These are phyloP conservation scores for Campoletis sonorensis DNA, from an alignment of 1,140 invertebrate species.

Conservation along the genomic window DNA sequence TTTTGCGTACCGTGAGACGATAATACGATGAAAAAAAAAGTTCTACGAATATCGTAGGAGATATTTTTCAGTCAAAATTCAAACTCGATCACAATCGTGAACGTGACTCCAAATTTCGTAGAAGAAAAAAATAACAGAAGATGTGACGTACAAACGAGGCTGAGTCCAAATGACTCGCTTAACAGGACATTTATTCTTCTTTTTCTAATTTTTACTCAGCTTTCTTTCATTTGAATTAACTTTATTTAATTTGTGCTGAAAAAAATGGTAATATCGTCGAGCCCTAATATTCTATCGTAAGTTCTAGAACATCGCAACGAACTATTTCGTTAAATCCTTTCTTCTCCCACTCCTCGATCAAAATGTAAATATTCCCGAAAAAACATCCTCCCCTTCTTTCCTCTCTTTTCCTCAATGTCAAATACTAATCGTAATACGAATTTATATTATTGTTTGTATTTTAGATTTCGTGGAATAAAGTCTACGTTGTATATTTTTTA, in stretches of 20 bases:
- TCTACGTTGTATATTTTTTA: conserved; percentile 73
- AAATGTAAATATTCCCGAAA: conserved; percentile 71
- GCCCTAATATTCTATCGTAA: conserved; percentile 25
- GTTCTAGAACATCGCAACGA: conserved; percentile 16
- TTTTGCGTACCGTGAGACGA: conserved; percentile 16
- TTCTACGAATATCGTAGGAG: not conserved
- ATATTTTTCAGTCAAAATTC: not conserved
- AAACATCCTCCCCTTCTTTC: conserved; percentile 51
- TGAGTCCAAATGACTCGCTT: too few species aligned
- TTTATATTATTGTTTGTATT: conserved; percentile 54
- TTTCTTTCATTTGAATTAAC: not conserved
- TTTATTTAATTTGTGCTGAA: conserved; percentile 1
- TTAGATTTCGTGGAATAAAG: conserved; percentile 70
- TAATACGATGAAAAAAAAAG: conserved; percentile 25
- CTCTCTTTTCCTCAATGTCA: conserved; percentile 51
- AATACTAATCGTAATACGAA: conserved; percentile 54
- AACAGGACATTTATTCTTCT: not conserved
- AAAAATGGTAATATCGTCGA: conserved; percentile 28
- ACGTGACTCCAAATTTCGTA: not conserved
- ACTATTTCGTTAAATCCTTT: conserved; percentile 53
- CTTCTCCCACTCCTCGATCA: conserved; percentile 60
- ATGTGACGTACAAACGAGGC: too few species aligned
- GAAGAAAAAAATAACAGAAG: too few species aligned
- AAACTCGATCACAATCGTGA: not conserved
- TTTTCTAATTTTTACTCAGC: not conserved